Evolutionary conservation across 2,888 invertebrate genomes (phyloP).

Genomic region (Sialis fuliginosa): DNA sequence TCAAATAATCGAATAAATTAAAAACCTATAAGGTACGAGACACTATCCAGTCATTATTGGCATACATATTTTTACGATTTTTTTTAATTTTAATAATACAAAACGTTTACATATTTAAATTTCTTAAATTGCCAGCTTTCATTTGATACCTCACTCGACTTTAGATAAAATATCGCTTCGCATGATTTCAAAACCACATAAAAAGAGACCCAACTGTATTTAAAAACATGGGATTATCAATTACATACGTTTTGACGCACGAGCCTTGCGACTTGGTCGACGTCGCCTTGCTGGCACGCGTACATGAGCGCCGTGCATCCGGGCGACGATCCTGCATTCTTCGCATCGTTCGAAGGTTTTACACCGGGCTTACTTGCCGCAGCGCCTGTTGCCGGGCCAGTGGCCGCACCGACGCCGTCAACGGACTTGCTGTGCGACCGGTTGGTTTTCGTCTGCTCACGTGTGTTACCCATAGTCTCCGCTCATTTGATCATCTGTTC

Average conservation of each 20-base stretch:
- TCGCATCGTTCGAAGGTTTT: background rate
- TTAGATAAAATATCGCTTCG: too few relatives aligned
- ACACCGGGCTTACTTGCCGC: background rate
- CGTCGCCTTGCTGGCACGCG: constrained; percentile 77
- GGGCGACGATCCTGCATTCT: constrained; percentile 26
- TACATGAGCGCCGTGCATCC: constrained; percentile 81
- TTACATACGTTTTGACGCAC: constrained; percentile 57
- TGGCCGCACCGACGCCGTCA: background rate
- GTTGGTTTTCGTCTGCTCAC: constrained; percentile 4
- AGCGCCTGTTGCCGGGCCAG: background rate
- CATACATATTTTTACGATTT: too few relatives aligned
- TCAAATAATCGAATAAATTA: too few relatives aligned
- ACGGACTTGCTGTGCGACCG: background rate
- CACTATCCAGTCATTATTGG: too few relatives aligned
- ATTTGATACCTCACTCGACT: too few relatives aligned
- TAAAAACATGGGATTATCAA: background rate
- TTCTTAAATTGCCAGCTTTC: too few relatives aligned
- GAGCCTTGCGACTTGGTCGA: constrained; percentile 54
- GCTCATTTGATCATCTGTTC: background rate
- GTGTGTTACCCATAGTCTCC: constrained; percentile 17
- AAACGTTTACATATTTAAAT: too few relatives aligned
- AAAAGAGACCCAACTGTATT: too few relatives aligned
- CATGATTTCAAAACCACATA: too few relatives aligned
- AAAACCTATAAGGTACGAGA: too few relatives aligned
- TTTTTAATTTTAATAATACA: too few relatives aligned